phyloP scores from a whole-genome alignment of 2,113 vertebrate species.

The Hiodon tergisus region DNA sequence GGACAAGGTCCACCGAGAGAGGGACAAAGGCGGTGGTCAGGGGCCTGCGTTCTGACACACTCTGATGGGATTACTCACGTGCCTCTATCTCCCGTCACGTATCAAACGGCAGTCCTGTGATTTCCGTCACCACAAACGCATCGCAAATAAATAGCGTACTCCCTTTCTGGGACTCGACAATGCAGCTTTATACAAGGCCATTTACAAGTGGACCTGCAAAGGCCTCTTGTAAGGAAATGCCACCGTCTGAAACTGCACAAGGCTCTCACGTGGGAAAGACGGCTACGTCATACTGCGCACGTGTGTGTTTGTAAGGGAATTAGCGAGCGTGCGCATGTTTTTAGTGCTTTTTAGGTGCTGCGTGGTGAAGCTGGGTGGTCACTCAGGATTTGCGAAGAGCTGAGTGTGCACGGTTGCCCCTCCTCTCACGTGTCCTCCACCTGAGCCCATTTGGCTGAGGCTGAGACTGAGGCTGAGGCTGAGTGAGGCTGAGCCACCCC shows the following conservation, averaged over 20 bases:
- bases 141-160: background rate
- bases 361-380: no score
- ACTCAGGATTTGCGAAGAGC: no score
- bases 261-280: no score
- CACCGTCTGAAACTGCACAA: no score
- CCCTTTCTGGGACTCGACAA: background rate
- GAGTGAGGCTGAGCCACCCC: no score
- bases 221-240: no score
- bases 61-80: constrained; percentile 16
- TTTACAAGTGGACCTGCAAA: background rate
- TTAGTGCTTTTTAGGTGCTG: no score
- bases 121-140: constrained; percentile 9
- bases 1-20: background rate
- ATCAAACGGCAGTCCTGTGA: constrained; percentile 12
- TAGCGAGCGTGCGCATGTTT: background rate
- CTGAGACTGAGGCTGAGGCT: no score
- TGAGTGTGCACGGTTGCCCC: no score
- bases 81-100: constrained; percentile 3
- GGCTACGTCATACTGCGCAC: background rate
- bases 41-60: background rate
- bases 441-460: no score
- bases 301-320: background rate
- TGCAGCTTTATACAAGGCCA: background rate
- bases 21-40: background rate
- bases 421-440: no score